Evolutionary conservation across 2,113 vertebrate species (phyloP), one percentile per base, ranked within the genome.

Genomic region (Sciurus niger): DNA sequence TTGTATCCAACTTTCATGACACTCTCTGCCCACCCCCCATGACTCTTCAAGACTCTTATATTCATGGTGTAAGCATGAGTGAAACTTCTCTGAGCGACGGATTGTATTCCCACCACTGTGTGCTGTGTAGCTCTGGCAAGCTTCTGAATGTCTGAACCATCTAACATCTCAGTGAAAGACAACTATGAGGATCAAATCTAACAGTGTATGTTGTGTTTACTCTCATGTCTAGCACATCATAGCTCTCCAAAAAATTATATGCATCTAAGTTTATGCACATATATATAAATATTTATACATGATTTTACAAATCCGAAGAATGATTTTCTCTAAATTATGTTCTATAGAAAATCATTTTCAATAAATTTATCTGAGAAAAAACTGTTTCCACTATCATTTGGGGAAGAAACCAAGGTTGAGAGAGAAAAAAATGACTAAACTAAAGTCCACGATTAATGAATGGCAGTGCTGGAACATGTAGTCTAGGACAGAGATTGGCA

Each of bases 401-500:
- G 58, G 58, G 48, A 80, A 88, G 65, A 90, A 96, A 90, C 37
- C 72, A 48, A 96, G 32, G 32, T 72, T 65, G 40, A 30, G 25
- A 90, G 67, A 83, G 46, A 77, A 32, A 8, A 58, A 28, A 94
- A 32, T 25, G 51, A 95, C 63, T 74, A 84, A 78, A 65, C 58
- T 32, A 80, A 84, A 79, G 43, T 37, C 83, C 40, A 14, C 84
- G 58, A 63, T 79, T 92, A 88, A 94, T 68, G 67, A 84, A 90
- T 55, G 17, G 32, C 40, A 79, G 37, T 55, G 24, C 9, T 53
- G 18, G 30, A 94, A 73, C 85, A 72, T 80, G 22, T 87, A 43
- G 2, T 84, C 18, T 53, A 84, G 37, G 74, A 6, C 30, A 46
- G n/a, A 60, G 22, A 34, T 88, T 34, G 40, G 24, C 34, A 73